Evolutionary conservation across 1,140 invertebrate species (phyloP), one percentile per base, ranked within the genome.

Genomic region (Chironomus tepperi): DNA sequence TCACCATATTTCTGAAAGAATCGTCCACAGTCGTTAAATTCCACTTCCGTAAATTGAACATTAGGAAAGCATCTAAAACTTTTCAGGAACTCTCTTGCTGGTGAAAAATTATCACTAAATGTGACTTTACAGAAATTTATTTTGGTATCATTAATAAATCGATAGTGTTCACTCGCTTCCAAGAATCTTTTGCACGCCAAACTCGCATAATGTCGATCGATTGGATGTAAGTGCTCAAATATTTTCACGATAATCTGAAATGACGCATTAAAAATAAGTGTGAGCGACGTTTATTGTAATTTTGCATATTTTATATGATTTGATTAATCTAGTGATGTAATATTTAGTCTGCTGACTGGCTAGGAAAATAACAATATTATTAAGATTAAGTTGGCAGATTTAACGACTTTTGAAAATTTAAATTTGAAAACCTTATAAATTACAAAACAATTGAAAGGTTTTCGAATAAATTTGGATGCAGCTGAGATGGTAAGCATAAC

Each of bases 171-270:
- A 21, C 86, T 84, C 5, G 87, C 88, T 76, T 84, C 81, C 73
- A 87, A 84, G 88, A 88, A 89, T 2, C 84, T 79, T 1, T 79
- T 80, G 77, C 87, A 89, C 21, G 87, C 87, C 76, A 86, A 81
- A 76, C 86, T 85, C 43, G 87, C 88, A 24, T 83, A 79, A 78
- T 85, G 84, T 77, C 87, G 80, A 76, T 89, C 88, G 7, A 86
- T 83, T 76, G 85, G 84, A 42, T 85, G 83, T 75, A 89, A 79
- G 79, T 86, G 88, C 77, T 87, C 85, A 77, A 88, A 87, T 76
- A 89, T 84, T 75, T 88, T 84, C 57, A 87, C 83, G 74, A 89
- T 82, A 72, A 89, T 84, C 88, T 89, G 81, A 70, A 82, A 85
- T 34, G 24, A 34, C 24, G 24, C 24, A 34, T 34, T 34, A 34